phyloP scores from a whole-genome alignment of 2,888 invertebrate genomes.

The Thalpophila matura region DNA sequence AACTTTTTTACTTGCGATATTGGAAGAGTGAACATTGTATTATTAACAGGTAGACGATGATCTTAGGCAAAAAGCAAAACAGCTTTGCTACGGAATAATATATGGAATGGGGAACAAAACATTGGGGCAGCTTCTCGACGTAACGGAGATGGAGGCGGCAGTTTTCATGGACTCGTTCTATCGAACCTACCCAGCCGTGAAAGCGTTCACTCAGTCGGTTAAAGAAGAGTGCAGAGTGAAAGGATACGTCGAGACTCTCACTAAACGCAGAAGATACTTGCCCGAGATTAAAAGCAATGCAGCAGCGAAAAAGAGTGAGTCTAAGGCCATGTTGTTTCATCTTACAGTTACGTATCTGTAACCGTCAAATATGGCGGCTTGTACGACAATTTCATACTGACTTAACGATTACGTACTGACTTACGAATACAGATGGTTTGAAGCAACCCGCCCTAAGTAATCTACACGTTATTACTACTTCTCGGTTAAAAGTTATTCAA shows the following conservation, averaged over 20 bases:
- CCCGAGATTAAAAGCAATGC: slow-evolving; percentile 93
- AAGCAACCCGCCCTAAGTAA: no score
- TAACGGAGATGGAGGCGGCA: slow-evolving; percentile 94
- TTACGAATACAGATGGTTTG: no score
- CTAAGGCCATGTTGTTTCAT: no score
- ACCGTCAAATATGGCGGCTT: no score
- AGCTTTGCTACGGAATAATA: slow-evolving; percentile 98
- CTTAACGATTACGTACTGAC: no score
- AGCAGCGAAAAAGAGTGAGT: slow-evolving; percentile 91
- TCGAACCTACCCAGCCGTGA: slow-evolving; percentile 93
- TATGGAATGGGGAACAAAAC: slow-evolving; percentile 98
- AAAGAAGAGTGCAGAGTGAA: slow-evolving; percentile 92
- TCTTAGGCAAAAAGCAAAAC: slow-evolving; percentile 96
- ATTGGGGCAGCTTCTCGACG: slow-evolving; percentile 94
- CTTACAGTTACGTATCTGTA: no score
- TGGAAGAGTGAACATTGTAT: slow-evolving; percentile 13
- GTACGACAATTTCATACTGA: no score
- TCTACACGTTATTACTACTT: no score
- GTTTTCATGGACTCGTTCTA: slow-evolving; percentile 96
- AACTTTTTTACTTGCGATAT: slow-evolving; percentile 5
- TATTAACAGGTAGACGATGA: slow-evolving; percentile 92
- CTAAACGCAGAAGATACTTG: slow-evolving; percentile 94
- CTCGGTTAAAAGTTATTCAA: no score
- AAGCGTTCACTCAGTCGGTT: slow-evolving; percentile 87
- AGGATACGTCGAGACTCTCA: slow-evolving; percentile 96